These are phyloP conservation scores for Peromyscus maniculatus DNA, from an alignment of 2,113 vertebrate genomes.

Conservation along the genomic window DNA sequence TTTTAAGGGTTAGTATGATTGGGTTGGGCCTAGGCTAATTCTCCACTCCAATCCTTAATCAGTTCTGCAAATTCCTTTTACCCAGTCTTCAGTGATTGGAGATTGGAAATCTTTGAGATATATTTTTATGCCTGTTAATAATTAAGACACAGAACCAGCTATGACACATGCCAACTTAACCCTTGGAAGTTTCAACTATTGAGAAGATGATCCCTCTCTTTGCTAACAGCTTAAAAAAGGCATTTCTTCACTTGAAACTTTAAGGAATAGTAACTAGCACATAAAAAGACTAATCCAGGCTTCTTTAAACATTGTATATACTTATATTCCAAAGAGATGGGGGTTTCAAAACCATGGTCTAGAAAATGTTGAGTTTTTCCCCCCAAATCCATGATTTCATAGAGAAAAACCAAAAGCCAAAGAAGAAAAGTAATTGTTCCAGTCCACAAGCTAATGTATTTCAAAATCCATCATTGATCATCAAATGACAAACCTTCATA, in stretches of 20 bases:
- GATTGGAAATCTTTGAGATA: not conserved
- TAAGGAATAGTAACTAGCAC: not conserved
- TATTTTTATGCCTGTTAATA: not conserved
- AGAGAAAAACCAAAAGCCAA: constrained; percentile 14
- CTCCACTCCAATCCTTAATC: not conserved
- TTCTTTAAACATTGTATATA: not conserved
- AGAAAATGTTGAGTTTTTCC: not conserved
- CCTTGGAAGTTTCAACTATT: not conserved
- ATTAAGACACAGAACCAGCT: not conserved
- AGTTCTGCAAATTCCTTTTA: not conserved
- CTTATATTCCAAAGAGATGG: not conserved
- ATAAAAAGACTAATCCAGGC: not conserved
- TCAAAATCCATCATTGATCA: not conserved
- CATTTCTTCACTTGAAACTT: constrained; percentile 4
- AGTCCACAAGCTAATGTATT: not conserved
- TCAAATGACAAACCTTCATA: not conserved
- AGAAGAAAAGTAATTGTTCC: not conserved
- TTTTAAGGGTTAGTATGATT: not conserved
- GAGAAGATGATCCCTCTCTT: not conserved
- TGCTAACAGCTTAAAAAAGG: not conserved
- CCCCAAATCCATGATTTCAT: not conserved
- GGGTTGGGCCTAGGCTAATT: not conserved
- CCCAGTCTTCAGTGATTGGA: not conserved
- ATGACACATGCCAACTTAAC: not conserved
- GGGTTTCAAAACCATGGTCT: not conserved